Evolutionary conservation across 2,888 invertebrate genomes (phyloP).

Genomic region (Caenorhabditis angaria): DNA sequence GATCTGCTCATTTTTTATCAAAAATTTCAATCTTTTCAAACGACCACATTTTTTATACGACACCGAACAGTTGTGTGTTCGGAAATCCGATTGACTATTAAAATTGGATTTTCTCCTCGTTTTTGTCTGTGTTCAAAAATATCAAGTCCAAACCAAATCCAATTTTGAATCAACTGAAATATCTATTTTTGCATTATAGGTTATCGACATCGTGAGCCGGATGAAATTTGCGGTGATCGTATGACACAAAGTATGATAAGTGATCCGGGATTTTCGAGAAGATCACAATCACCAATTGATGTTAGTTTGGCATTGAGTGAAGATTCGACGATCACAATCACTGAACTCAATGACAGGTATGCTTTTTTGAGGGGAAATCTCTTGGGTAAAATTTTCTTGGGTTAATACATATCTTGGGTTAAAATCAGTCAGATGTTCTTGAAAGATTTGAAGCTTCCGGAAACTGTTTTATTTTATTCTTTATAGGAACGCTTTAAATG

Average conservation of each 20-base stretch:
- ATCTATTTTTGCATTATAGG: conserved; percentile 16
- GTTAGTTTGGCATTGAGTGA: conserved; percentile 44
- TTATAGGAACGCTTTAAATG: conserved; percentile 15
- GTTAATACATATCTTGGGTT: not conserved
- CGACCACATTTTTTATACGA: not conserved
- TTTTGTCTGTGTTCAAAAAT: not conserved
- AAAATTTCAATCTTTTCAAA: not conserved
- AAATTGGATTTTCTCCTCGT: conserved; percentile 7
- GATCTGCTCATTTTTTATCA: not conserved
- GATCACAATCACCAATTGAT: conserved; percentile 43
- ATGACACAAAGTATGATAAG: conserved; percentile 45
- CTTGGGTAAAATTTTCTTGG: not conserved
- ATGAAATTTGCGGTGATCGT: conserved; percentile 37
- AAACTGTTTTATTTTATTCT: too few species aligned
- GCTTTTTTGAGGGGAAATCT: not conserved
- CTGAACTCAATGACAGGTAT: conserved; percentile 35
- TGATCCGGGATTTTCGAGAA: conserved; percentile 25
- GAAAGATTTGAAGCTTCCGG: not conserved
- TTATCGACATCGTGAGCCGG: conserved; percentile 36
- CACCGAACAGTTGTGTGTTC: conserved; percentile 13
- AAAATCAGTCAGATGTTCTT: not conserved
- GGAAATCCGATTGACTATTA: not conserved
- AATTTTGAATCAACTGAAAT: not conserved
- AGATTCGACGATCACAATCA: conserved; percentile 44
- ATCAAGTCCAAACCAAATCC: not conserved